A percentile compares a stretch with the other conserved stretches of the same genome.
Evolutionary conservation across 2,113 vertebrate genomes (phyloP).

Genomic region (Sakesphorus luctuosus): DNA sequence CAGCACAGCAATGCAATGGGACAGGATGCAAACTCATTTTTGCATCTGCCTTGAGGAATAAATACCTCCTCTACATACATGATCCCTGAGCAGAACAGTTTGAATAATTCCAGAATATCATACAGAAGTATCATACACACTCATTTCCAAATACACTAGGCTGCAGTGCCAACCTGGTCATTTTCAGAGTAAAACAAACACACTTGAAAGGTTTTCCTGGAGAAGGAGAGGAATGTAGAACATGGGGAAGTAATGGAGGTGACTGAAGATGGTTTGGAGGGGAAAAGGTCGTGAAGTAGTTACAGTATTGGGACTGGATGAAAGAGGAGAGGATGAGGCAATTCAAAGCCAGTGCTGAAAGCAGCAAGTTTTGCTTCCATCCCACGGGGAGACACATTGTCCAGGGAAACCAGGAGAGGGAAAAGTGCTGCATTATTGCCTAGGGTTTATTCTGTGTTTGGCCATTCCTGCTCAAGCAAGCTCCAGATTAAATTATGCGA

Average conservation of each 20-base stretch:
- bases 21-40: background rate
- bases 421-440: background rate
- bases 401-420: background rate
- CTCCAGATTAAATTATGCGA: background rate
- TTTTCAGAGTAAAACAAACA: background rate
- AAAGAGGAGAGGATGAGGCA: background rate
- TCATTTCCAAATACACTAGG: background rate
- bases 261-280: background rate
- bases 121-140: background rate
- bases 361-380: background rate
- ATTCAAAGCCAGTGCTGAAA: background rate
- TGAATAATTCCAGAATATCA: background rate
- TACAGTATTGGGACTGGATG: background rate
- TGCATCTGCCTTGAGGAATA: background rate
- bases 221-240: background rate
- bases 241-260: fast-evolving
- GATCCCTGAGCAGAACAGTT: background rate
- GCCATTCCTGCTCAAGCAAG: background rate
- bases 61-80: background rate
- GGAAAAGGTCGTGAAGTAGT: background rate
- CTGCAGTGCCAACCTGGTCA: background rate
- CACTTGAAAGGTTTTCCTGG: background rate
- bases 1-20: background rate
- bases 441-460: background rate
- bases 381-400: background rate